Evolutionary conservation across 1,140 invertebrate species (phyloP).

Genomic region (Atopsyche davidsoni): DNA sequence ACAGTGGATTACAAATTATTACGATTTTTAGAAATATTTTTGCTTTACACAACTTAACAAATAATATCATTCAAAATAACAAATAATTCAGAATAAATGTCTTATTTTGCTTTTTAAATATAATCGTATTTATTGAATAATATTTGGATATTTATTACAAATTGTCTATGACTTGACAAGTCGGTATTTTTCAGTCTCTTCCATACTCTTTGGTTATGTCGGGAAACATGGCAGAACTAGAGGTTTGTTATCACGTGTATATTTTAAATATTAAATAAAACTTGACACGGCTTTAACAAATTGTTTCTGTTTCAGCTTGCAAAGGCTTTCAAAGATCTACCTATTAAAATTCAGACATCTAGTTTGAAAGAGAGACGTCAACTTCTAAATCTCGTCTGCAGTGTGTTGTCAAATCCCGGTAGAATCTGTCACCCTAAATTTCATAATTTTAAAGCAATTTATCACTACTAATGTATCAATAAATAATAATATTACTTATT

Average conservation of each 20-base stretch:
- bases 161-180: no score
- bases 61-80: no score
- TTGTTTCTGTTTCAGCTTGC: slow-evolving; percentile 53
- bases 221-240: slow-evolving; percentile 39
- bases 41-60: not conserved
- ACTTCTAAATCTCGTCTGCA: slow-evolving; percentile 64
- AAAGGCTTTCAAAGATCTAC: slow-evolving; percentile 73
- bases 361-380: slow-evolving; percentile 67
- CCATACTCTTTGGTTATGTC: slow-evolving; percentile 11
- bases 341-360: slow-evolving; percentile 68
- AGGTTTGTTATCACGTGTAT: slow-evolving; percentile 37
- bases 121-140: no score
- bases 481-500: slow-evolving; percentile 9
- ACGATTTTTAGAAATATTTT: not conserved
- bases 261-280: slow-evolving; percentile 16
- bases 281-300: slow-evolving; percentile 20
- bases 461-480: not conserved
- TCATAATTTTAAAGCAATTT: slow-evolving; percentile 32
- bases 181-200: no score
- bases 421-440: slow-evolving; percentile 26
- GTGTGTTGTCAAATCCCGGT: slow-evolving; percentile 69
- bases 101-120: no score
- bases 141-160: no score
- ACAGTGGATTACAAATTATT: not conserved
- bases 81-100: no score